Conservation (phyloP, 1,140 invertebrate genomes). For the Globodera rostochiensis region DNA sequence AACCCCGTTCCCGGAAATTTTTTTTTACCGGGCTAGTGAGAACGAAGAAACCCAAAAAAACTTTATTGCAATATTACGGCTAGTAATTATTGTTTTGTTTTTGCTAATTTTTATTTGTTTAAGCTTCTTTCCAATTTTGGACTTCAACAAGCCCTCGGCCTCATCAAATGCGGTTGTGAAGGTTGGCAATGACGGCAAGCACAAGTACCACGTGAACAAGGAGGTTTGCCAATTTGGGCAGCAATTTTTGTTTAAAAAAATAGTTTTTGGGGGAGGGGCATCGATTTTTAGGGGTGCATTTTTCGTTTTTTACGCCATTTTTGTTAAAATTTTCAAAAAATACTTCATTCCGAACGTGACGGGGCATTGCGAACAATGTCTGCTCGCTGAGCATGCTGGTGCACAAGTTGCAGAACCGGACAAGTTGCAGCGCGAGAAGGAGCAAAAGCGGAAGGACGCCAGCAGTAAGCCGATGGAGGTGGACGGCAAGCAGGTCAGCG, state of each 20-base stretch:
- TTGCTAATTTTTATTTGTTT: neutral
- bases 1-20: no score
- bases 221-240: slow-evolving; percentile 1
- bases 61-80: no score
- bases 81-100: no score
- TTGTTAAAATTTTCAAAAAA: no score
- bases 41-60: no score
- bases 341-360: no score
- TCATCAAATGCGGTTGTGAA: slow-evolving; percentile 11
- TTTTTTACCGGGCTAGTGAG: no score
- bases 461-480: slow-evolving; percentile 17
- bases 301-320: no score
- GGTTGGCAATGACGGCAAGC: neutral
- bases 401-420: slow-evolving; percentile 20
- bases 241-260: no score
- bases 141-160: slow-evolving; percentile 19
- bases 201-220: slow-evolving; percentile 20
- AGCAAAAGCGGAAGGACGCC: neutral
- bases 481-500: slow-evolving; percentile 2
- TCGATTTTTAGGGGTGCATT: no score
- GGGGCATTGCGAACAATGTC: no score
- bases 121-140: slow-evolving; percentile 23
- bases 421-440: slow-evolving; percentile 7
- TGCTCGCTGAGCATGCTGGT: slow-evolving; percentile 22
- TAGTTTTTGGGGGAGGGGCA: no score